These are phyloP conservation scores for Rhyacichthys aspro DNA, from an alignment of 2,797 vertebrate genomes.

Conservation along the genomic window DNA sequence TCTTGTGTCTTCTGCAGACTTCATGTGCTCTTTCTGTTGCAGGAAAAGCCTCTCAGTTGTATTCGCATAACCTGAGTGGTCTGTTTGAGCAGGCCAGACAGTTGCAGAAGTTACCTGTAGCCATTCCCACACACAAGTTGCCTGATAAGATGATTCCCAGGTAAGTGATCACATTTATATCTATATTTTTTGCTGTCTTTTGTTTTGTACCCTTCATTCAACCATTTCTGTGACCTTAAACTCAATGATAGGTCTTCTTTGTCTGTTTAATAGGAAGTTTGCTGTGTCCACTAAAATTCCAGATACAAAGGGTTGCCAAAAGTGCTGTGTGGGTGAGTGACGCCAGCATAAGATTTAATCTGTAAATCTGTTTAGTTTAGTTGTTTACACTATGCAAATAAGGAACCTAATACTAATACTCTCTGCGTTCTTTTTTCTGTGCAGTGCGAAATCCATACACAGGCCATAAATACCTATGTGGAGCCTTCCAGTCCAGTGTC, in stretches of 20 bases:
- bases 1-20: background rate
- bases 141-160: constrained; percentile 93
- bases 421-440: background rate
- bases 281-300: constrained; percentile 97
- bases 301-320: constrained; percentile 98
- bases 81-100: constrained; percentile 97
- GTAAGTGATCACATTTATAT: constrained; percentile 30
- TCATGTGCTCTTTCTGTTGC: constrained; percentile 1
- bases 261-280: constrained; percentile 87
- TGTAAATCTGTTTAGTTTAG: no score
- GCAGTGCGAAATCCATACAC: constrained; percentile 95
- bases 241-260: background rate
- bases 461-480: constrained; percentile 93
- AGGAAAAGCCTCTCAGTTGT: constrained; percentile 99
- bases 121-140: constrained; percentile 96
- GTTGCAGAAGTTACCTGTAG: constrained; percentile 94
- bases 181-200: background rate
- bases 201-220: background rate
- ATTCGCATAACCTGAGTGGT: constrained; percentile 93
- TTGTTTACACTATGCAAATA: background rate
- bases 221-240: background rate
- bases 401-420: background rate
- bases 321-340: constrained; percentile 94
- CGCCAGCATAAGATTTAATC: background rate
- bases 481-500: constrained; percentile 93